These are phyloP conservation scores for Corydoras maculifer DNA, from an alignment of 2,113 vertebrate genomes.

Conservation along the genomic window DNA sequence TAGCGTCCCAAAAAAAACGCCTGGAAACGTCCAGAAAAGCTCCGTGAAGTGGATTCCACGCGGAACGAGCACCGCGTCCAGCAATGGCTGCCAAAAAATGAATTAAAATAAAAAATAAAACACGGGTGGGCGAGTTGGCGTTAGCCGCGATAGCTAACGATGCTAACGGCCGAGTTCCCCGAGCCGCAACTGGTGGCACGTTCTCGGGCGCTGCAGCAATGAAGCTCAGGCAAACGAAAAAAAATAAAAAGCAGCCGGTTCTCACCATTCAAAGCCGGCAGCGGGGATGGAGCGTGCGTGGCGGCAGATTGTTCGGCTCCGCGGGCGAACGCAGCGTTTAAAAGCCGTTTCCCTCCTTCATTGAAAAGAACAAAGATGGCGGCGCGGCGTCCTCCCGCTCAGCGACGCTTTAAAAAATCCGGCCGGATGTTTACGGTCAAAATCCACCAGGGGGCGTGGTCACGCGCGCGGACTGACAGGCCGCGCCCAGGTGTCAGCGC, in stretches of 20 bases:
- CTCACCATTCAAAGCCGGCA: no score
- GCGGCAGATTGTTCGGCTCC: constrained; percentile 20
- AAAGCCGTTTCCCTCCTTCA: constrained; percentile 51
- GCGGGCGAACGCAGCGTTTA: constrained; percentile 42
- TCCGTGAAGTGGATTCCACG: no score
- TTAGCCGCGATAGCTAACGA: not conserved
- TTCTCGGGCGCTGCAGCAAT: not conserved
- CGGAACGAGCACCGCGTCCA: no score
- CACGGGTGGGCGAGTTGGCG: not conserved
- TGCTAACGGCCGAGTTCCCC: not conserved
- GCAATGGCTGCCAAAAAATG: no score
- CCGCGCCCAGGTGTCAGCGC: no score
- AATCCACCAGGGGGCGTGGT: constrained; percentile 59
- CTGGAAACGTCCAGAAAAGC: no score
- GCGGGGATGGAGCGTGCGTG: no score
- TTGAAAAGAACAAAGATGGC: constrained; percentile 73
- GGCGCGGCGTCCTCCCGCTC: constrained; percentile 70
- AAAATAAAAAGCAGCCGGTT: no score
- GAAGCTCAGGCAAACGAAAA: no score
- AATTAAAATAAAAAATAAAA: not conserved
- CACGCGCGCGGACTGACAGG: no score
- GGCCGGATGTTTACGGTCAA: constrained; percentile 74
- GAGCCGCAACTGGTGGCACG: constrained; percentile 3
- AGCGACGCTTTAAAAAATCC: constrained; percentile 65
- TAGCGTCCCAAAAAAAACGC: no score